Conservation (phyloP, 1,140 invertebrate species). For the Drosophila pruinosa region DNA sequence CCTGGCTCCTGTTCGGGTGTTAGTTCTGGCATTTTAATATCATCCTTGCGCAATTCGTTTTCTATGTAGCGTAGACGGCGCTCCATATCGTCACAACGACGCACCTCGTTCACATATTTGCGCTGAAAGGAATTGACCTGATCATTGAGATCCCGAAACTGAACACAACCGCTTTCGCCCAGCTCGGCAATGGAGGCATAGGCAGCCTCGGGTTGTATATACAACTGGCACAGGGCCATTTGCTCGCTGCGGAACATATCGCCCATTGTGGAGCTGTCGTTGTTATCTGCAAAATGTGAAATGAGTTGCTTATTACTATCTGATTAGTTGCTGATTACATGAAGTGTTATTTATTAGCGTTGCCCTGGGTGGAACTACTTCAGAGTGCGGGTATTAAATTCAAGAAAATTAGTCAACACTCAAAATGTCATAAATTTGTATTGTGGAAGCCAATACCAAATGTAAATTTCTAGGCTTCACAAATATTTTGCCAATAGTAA, state of each 20-base stretch:
- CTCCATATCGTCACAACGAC: constrained; percentile 97
- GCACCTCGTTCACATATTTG: constrained; percentile 96
- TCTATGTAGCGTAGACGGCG: constrained; percentile 96
- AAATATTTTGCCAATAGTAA: no score
- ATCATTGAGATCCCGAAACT: constrained; percentile 95
- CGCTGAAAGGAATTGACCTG: constrained; percentile 97
- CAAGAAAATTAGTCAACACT: constrained; percentile 2
- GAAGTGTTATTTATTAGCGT: constrained; percentile 39
- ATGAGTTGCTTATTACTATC: constrained; percentile 37
- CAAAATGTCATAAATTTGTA: constrained; percentile 11
- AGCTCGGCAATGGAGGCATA: constrained; percentile 94
- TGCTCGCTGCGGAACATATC: constrained; percentile 93
- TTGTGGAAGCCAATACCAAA: no score
- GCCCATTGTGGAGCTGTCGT: constrained; percentile 85
- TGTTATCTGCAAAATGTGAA: constrained; percentile 9
- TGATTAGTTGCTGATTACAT: constrained; percentile 40
- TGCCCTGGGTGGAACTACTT: not conserved
- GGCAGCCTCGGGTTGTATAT: constrained; percentile 94
- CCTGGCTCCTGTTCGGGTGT: constrained; percentile 96
- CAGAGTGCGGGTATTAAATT: constrained; percentile 10
- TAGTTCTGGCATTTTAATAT: constrained; percentile 89
- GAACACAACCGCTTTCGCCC: constrained; percentile 93
- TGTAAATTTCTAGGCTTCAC: no score
- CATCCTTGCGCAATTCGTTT: constrained; percentile 96
- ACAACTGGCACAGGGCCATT: constrained; percentile 93